phyloP scores from a whole-genome alignment of 2,888 invertebrate species.

The Lasius platythorax region DNA sequence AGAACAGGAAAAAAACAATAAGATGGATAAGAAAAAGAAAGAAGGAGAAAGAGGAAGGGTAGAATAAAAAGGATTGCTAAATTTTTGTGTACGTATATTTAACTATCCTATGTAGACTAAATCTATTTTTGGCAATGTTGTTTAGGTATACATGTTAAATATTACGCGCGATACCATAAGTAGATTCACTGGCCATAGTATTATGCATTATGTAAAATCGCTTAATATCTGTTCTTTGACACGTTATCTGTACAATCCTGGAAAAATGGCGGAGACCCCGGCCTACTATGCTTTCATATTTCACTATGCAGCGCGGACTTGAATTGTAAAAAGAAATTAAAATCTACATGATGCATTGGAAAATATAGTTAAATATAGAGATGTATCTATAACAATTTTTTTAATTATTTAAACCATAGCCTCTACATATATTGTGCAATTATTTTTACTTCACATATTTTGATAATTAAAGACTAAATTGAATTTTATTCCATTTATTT shows the following conservation, averaged over 20 bases:
- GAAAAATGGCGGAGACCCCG: constrained; percentile 59
- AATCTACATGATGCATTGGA: background rate
- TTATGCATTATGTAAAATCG: constrained; percentile 83
- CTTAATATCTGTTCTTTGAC: constrained; percentile 80
- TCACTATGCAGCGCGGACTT: background rate
- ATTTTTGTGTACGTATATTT: constrained; percentile 83
- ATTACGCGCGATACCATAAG: constrained; percentile 82
- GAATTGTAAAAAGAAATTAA: constrained; percentile 9
- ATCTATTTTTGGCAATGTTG: constrained; percentile 86
- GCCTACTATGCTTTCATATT: constrained; percentile 8
- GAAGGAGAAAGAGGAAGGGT: background rate
- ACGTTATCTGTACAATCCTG: constrained; percentile 82
- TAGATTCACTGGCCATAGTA: constrained; percentile 86
- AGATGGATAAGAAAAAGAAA: background rate
- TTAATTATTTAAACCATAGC: constrained; percentile 38
- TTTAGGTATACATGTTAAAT: constrained; percentile 85
- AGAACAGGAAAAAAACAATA: background rate
- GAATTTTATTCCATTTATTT: constrained; percentile 16
- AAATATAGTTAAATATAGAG: background rate
- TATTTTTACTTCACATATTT: background rate
- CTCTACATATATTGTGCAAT: constrained; percentile 28
- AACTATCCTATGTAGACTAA: constrained; percentile 86
- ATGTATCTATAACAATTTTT: background rate
- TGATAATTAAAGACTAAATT: background rate
- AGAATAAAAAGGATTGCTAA: constrained; percentile 73